These are phyloP conservation scores for Hipposideros larvatus DNA, from an alignment of 2,797 vertebrate species.

Conservation along the genomic window DNA sequence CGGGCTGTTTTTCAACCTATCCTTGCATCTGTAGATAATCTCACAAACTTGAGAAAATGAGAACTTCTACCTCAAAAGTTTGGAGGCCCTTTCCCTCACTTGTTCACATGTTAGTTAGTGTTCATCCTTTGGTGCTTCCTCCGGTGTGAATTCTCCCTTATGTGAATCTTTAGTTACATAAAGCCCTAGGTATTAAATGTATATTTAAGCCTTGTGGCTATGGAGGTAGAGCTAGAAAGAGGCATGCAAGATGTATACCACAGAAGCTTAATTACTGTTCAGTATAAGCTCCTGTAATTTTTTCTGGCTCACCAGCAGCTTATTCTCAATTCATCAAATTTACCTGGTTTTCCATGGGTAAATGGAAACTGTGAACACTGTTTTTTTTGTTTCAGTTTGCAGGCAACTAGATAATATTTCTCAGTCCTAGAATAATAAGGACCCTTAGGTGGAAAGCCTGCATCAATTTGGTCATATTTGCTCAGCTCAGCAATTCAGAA, in stretches of 20 bases:
- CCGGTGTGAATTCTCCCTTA: constrained; percentile 59
- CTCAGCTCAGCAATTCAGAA: background rate
- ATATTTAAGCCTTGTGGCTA: constrained; percentile 84
- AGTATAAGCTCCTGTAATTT: constrained; percentile 78
- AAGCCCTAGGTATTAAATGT: constrained; percentile 81
- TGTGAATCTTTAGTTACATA: constrained; percentile 76
- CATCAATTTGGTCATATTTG: constrained; percentile 40
- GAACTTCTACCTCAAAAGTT: background rate
- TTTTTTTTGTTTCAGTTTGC: constrained; percentile 8
- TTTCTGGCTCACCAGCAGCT: constrained; percentile 57
- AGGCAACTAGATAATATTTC: constrained; percentile 26
- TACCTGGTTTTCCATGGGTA: constrained; percentile 54
- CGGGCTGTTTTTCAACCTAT: background rate
- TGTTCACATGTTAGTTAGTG: background rate
- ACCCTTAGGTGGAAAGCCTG: constrained; percentile 27
- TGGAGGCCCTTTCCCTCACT: background rate
- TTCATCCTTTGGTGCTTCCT: background rate
- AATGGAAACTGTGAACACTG: constrained; percentile 57
- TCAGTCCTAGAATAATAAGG: constrained; percentile 47
- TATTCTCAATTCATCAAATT: constrained; percentile 73
- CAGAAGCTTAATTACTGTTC: constrained; percentile 81
- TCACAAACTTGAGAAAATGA: background rate
- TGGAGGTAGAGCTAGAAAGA: constrained; percentile 85
- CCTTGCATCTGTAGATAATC: background rate
- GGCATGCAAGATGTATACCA: constrained; percentile 70